Evolutionary conservation across 2,113 vertebrate species (phyloP), one percentile per base, ranked within the genome.

Genomic region (Grus americana): DNA sequence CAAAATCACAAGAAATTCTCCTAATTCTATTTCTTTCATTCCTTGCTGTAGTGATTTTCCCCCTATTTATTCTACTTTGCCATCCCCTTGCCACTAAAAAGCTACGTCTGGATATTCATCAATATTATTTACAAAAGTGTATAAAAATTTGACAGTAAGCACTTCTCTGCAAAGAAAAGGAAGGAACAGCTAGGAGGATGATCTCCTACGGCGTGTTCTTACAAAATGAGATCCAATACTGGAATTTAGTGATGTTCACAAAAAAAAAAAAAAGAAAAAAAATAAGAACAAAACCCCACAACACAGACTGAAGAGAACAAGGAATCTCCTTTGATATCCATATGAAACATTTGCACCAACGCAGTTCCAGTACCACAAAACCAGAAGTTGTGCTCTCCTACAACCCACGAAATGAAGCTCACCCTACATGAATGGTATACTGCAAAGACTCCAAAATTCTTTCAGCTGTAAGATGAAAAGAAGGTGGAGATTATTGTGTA

Each of bases 321-420:
- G 5, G 16, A 30, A 49, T 54, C 49, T 80, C 63, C 44, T 86
- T 49, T 68, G 38, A 52, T 68, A 36, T 11, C 24, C 19, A n/a
- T 40, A 18, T 32, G 32, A 74, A 79, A 38, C 30, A 8, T 7
- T 47, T 42, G 20, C 22, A 46, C 29, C 42, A 49, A 5, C 21
- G 15, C 38, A 86, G 6, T 10, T 55, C 49, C 27, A 76, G 29
- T 30, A 40, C 32, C 32, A 36, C 22, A 68, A 58, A 73, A 52
- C 1, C 10, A 94, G 36, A 38, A 79, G 27, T 8, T 54, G 22
- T 30, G 5, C 36, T 57, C 44, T 52, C 44, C 30, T 47, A 23
- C 30, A 38, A 38, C 9, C 9, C 61, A 36, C 0, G 0, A n/a
- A 78, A 40, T 3, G 0, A 89, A 78, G 10, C 1, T 78, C n/a